Base-by-base conservation (phyloP, 2,113 vertebrate species). In the Sphaerodactylus townsendi region DNA sequence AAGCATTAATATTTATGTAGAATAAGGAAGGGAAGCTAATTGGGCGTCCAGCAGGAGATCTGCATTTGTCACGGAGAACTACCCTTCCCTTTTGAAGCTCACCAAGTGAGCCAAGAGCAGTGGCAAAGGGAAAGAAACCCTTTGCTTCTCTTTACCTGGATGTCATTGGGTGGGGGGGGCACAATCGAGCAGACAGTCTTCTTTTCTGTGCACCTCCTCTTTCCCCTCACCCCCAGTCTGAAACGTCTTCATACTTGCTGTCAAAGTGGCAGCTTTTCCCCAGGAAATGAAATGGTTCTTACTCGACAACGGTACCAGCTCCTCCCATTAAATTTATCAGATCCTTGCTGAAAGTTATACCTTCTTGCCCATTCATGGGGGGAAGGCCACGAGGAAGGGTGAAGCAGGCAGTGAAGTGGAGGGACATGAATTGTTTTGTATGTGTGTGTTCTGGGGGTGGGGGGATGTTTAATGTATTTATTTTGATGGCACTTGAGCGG, bases 401-500 rank as follows among this genome's bases (percentile, higher is more conserved):
- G 2, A 1, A 62, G 14, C 82, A 10, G 77, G 48, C 14, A 68
- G 77, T 59, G 23, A 14, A 64, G 30, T 0, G 0, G 11, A 0
- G 44, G 13, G 66, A 0, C 80, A 48, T 0, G 0, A 59, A 28
- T 37, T 6, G 28, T 37, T 50, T 71, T 59, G 66, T 72, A 65
- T 86, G 79, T 39, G 28, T 71, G 84, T 85, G 76, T 72, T 73
- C 86, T 71, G 75, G 46, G 73, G 88, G 83, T 2, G 59, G 59
- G 25, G 59, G 59, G 23, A 88, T 65, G 73, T 86, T 79, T 83
- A 9, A 76, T 74, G 81, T 94, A 93, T 94, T 95, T 93, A 93
- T 95, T 95, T 82, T 72, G 37, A 92, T 86, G 91, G 92, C 94
- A 90, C 91, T 91, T 87, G 87, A 85, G 84, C 23, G 0, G 80